Evolutionary conservation across 2,797 vertebrate genomes (phyloP), one percentile per base, ranked within the genome.

Genomic region (Sorex maritimensis): DNA sequence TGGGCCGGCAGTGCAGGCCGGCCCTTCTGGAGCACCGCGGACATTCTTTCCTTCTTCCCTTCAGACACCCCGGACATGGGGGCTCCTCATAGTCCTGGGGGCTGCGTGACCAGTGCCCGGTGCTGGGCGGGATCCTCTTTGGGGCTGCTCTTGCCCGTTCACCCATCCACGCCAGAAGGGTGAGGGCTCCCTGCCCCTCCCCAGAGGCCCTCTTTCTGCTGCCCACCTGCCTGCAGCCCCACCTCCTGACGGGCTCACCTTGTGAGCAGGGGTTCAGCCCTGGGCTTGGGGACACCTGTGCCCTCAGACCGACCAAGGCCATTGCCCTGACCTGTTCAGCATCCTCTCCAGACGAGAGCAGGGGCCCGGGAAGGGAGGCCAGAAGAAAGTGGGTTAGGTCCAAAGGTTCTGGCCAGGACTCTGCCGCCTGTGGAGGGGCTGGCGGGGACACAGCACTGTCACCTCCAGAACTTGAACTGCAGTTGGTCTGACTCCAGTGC

Each of bases 1-100:
- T 72, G 81, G 46, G 80, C 73, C 17, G 23, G 34, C 77, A 65
- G 21, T 91, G 38, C 81, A 93, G 41, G 78, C 38, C 30, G 30
- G 38, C 3, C 34, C 52, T 81, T 71, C 61, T 69, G 13, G 80
- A 49, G 81, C 85, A 58, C 52, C 72, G 73, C 30, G 38, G 23
- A 52, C 82, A 90, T 68, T n/a, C 3, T 26, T 26, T 0, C 4
- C 73, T 49, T 82, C 26, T 52, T 58, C 77, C 30, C 1, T 55
- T 69, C 2, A 1, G 41, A 63, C 71, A 77, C 30, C 30, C 30
- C 34, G 46, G 41, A 87, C 0, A 46, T 65, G 71, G 28, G 17
- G 13, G 8, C 5, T 78, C 77, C 28, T 78, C 28, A 63, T 26
- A 11, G 65, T 78, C 71, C 63, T 55, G 26, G 72, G 63, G n/a